phyloP scores from a whole-genome alignment of 2,113 vertebrate genomes.

The Murina feae region DNA sequence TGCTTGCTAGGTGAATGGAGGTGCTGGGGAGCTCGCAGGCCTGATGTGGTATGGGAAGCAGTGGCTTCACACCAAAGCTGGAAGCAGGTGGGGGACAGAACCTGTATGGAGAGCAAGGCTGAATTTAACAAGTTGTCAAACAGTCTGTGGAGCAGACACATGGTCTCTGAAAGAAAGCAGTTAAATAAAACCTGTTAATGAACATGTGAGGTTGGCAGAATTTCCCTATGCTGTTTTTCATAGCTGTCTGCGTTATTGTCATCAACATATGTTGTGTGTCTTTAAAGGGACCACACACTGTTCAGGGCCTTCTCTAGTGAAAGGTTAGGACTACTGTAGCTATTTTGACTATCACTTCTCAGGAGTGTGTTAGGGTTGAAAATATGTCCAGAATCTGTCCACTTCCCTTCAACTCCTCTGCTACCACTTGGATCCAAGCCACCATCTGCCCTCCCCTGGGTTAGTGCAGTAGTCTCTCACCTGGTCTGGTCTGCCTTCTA shows the following conservation, averaged over 20 bases:
- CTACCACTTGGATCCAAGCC: neutral
- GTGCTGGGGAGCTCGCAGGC: neutral
- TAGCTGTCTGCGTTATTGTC: slow-evolving; percentile 34
- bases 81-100: slow-evolving; percentile 37
- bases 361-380: neutral
- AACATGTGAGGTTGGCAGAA: slow-evolving; percentile 44
- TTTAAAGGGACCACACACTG: neutral
- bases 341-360: neutral
- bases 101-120: neutral
- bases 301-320: neutral
- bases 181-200: slow-evolving; percentile 69
- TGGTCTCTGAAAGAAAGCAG: slow-evolving; percentile 58
- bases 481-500: neutral
- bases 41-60: neutral
- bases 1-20: neutral
- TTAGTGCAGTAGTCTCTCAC: neutral
- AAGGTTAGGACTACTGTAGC: neutral
- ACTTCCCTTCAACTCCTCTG: neutral
- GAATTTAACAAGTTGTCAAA: slow-evolving; percentile 58
- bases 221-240: slow-evolving; percentile 12
- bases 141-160: slow-evolving; percentile 43
- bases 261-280: slow-evolving; percentile 55
- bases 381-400: neutral
- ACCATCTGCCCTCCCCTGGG: neutral
- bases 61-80: slow-evolving; percentile 25